Evolutionary conservation across 2,797 vertebrate genomes (phyloP).

Genomic region (Tamandua tetradactyla): DNA sequence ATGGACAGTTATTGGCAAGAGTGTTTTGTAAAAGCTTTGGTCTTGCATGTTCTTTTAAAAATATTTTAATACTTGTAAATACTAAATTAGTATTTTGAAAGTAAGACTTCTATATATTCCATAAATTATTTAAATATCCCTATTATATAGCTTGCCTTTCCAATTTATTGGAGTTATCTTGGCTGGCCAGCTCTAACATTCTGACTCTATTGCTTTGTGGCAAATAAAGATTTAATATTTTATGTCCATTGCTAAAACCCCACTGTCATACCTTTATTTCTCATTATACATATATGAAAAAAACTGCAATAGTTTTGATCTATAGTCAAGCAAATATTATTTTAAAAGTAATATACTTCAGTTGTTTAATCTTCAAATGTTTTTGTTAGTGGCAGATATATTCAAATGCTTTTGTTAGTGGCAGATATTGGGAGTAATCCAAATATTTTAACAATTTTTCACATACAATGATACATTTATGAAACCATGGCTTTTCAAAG

Average conservation of each 20-base stretch:
- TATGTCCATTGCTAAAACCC: background rate
- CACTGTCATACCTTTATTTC: background rate
- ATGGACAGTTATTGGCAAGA: background rate
- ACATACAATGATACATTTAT: background rate
- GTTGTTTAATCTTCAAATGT: background rate
- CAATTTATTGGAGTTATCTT: background rate
- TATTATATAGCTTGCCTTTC: background rate
- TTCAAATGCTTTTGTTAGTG: constrained; percentile 4
- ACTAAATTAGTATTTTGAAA: background rate
- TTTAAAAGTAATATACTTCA: background rate
- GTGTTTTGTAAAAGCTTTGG: background rate
- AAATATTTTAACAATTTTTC: background rate
- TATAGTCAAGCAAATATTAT: background rate
- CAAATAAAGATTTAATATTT: background rate
- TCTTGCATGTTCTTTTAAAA: background rate
- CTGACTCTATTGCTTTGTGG: background rate
- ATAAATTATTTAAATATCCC: background rate
- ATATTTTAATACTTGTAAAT: background rate
- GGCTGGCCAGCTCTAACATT: background rate
- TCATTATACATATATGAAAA: background rate
- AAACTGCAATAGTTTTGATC: background rate
- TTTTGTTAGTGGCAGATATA: background rate
- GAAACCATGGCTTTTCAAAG: background rate
- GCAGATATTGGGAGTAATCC: background rate
- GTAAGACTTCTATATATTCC: background rate